Conservation (phyloP, 30 jellyfish, hydroid and myxozoan genomes). For the Aurelia sp. region DNA sequence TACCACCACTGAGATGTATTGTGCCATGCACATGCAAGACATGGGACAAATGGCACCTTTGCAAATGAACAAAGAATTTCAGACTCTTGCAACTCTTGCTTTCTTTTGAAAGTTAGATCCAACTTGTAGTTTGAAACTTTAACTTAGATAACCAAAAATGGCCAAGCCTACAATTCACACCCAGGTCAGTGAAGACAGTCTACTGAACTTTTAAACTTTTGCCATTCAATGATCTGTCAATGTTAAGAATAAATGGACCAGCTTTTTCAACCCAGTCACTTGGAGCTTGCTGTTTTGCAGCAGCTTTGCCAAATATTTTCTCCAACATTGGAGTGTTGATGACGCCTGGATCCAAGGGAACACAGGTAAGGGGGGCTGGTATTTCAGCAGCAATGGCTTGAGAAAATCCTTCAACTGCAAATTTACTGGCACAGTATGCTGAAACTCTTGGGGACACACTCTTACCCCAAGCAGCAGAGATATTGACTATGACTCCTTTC, state of each 20-base stretch:
- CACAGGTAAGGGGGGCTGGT: slow-evolving; percentile 84
- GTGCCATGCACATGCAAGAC: no score
- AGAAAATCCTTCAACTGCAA: slow-evolving; percentile 80
- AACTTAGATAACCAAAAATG: no score
- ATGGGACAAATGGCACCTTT: no score
- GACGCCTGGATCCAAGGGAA: slow-evolving; percentile 85
- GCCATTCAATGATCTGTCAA: slow-evolving; percentile 71
- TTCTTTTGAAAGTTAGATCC: no score
- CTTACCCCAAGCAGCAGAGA: slow-evolving; percentile 84
- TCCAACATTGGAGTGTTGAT: slow-evolving; percentile 80
- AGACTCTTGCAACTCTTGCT: no score
- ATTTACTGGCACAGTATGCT: slow-evolving; percentile 81
- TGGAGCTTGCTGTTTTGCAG: slow-evolving; percentile 59
- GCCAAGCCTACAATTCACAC: no score
- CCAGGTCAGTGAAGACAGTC: not conserved
- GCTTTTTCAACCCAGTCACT: slow-evolving; percentile 76
- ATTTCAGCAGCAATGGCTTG: slow-evolving; percentile 77
- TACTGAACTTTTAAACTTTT: slow-evolving; percentile 58
- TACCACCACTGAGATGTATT: no score
- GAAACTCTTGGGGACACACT: slow-evolving; percentile 59
- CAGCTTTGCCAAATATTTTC: slow-evolving; percentile 71
- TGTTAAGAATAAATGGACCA: slow-evolving; percentile 66
- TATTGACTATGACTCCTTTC: slow-evolving; percentile 67
- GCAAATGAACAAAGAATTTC: no score
- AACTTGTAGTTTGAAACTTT: no score